phyloP scores from a whole-genome alignment of 1,140 invertebrate genomes.

The Popillia japonica region DNA sequence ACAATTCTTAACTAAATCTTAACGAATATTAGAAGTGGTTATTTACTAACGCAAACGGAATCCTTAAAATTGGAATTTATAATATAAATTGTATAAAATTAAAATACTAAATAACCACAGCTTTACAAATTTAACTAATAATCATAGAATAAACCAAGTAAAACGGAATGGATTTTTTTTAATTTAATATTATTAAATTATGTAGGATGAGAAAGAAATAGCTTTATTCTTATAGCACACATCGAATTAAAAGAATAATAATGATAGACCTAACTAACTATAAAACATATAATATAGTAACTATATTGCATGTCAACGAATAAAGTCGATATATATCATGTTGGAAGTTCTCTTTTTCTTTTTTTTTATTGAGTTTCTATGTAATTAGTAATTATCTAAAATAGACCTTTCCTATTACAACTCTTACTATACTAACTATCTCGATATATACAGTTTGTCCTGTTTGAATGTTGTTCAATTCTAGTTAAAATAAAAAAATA shows the following conservation, averaged over 20 bases:
- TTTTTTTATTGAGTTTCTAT: background rate
- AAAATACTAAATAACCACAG: background rate
- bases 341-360: conserved; percentile 1
- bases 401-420: background rate
- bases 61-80: background rate
- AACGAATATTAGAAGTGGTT: background rate
- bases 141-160: too few species aligned
- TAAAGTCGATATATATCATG: background rate
- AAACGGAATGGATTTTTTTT: too few species aligned
- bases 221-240: background rate
- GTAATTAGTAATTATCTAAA: background rate
- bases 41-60: background rate
- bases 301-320: conserved; percentile 10
- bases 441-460: too few species aligned
- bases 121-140: background rate
- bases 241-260: background rate
- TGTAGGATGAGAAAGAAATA: background rate
- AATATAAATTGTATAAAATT: background rate
- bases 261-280: conserved; percentile 9
- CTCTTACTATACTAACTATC: background rate
- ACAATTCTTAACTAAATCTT: background rate
- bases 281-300: background rate
- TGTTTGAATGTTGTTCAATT: too few species aligned
- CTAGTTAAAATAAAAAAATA: too few species aligned
- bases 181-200: background rate